Conservation (phyloP, 2,797 vertebrate genomes). For the Syngnathus rostellatus region DNA sequence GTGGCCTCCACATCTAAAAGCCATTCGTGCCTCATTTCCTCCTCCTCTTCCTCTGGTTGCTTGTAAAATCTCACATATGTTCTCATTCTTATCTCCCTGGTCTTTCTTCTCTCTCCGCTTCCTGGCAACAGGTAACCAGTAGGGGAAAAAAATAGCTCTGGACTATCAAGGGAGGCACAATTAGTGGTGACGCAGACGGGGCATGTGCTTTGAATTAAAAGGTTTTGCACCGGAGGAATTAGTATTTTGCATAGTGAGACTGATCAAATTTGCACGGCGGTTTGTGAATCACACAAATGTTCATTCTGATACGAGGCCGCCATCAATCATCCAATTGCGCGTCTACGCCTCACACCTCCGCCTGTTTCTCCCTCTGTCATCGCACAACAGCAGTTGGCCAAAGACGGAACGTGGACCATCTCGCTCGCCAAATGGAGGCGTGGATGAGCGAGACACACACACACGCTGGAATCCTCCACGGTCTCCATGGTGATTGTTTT, state of each 20-base stretch:
- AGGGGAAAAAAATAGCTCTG: neutral
- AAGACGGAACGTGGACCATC: constrained; percentile 35
- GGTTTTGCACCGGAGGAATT: neutral
- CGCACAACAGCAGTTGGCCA: constrained; percentile 58
- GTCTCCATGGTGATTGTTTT: constrained; percentile 76
- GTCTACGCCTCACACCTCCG: neutral
- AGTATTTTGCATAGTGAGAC: neutral
- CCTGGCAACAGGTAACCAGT: neutral
- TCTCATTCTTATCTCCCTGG: neutral
- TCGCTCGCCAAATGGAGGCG: constrained; percentile 59
- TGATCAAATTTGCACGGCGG: neutral
- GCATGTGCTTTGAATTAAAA: neutral
- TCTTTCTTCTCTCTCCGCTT: neutral
- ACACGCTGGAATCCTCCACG: constrained; percentile 39
- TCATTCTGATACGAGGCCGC: neutral
- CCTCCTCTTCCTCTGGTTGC: neutral
- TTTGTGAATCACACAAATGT: neutral
- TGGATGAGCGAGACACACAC: constrained; percentile 31
- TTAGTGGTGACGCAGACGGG: neutral
- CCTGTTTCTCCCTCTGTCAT: constrained; percentile 26
- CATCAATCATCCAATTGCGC: neutral
- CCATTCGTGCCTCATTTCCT: neutral
- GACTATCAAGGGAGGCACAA: neutral
- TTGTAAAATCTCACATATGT: constrained; percentile 5
- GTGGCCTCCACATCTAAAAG: constrained; percentile 2